Percentiles rank a stretch among this genome's conserved stretches.
phyloP scores from a whole-genome alignment of 2,888 invertebrate species.

The Drosophila multiciliata region DNA sequence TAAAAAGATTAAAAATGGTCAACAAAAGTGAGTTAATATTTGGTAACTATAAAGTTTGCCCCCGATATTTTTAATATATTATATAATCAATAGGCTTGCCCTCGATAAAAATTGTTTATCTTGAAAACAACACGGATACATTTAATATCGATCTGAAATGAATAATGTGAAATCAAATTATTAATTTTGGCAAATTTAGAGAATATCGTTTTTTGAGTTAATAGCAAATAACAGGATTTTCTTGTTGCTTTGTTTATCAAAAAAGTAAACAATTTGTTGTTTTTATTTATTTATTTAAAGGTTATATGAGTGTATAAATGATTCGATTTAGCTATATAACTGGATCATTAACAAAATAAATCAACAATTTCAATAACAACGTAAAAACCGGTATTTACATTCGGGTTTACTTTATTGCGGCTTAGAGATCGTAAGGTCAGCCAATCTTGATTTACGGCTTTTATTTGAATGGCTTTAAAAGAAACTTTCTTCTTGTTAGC shows the following conservation, averaged over 20 bases:
- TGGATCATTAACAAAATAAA: not conserved
- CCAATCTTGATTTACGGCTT: constrained; percentile 20
- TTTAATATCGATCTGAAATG: not conserved
- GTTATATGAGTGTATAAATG: not conserved
- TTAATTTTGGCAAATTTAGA: not conserved
- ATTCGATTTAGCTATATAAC: not conserved
- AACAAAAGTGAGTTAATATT: not conserved
- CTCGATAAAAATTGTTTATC: not conserved
- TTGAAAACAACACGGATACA: not conserved
- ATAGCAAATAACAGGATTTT: not conserved
- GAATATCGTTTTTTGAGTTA: not conserved
- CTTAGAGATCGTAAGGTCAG: constrained; percentile 15
- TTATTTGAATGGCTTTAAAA: constrained; percentile 1
- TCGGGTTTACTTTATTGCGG: constrained; percentile 1
- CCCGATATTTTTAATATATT: not conserved
- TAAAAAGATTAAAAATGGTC: not conserved
- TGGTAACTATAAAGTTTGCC: not conserved
- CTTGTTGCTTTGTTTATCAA: not conserved
- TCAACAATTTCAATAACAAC: not conserved
- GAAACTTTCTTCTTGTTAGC: constrained; percentile 36
- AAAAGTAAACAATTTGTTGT: no score
- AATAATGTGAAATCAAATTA: not conserved
- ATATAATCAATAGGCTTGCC: not conserved
- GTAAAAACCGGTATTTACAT: constrained; percentile 1
- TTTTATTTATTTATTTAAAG: no score